Conservation (phyloP, 2,797 vertebrate genomes). For the Bryconaethiops microstoma region DNA sequence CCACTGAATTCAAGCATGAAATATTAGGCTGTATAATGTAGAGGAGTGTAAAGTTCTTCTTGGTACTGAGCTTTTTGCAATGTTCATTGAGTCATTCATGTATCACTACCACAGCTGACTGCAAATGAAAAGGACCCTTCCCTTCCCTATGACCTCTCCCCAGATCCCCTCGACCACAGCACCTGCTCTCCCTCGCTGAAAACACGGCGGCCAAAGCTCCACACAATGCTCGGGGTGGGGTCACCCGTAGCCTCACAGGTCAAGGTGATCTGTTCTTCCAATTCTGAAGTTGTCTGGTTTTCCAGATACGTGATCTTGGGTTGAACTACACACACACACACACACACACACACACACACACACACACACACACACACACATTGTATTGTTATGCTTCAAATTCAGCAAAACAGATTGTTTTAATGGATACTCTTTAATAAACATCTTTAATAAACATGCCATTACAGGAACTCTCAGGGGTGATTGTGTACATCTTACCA, state of each 20-base stretch:
- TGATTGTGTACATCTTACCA: conserved; percentile 77
- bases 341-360: conserved; percentile 41
- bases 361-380: conserved; percentile 41
- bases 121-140: conserved; percentile 12
- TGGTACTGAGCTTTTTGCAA: not conserved
- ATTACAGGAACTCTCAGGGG: conserved; percentile 3
- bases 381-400: conserved; percentile 14
- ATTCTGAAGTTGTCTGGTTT: conserved; percentile 92
- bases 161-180: conserved; percentile 48
- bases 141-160: conserved; percentile 13
- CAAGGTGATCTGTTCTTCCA: conserved; percentile 90
- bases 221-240: conserved; percentile 93
- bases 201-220: conserved; percentile 87
- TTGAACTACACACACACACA: conserved; percentile 79
- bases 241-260: conserved; percentile 96
- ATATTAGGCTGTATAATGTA: conserved; percentile 6
- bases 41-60: not conserved
- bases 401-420: conserved; percentile 22
- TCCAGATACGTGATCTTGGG: conserved; percentile 94
- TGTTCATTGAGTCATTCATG: not conserved
- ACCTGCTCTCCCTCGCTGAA: conserved; percentile 97
- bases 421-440: conserved; percentile 17
- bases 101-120: not conserved
- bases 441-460: conserved; percentile 27
- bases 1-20: not conserved